Conservation (phyloP, 2,888 invertebrate genomes). For the Theretra japonica region DNA sequence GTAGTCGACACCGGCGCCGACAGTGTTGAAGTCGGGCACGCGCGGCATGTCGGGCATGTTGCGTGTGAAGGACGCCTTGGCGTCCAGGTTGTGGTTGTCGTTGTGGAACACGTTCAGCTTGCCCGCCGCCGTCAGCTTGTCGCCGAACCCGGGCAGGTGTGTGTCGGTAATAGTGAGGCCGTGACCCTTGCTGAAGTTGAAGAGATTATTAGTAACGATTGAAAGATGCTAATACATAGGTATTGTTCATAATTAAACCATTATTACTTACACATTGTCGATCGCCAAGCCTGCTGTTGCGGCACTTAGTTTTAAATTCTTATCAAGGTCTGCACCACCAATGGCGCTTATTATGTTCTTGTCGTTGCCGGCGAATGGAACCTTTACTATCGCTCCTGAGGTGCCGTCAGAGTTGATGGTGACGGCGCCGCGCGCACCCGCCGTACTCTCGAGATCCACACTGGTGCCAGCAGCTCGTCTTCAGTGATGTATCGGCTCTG, state of each 20-base stretch:
- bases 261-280: conserved; percentile 58
- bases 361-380: conserved; percentile 52
- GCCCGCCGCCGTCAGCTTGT: conserved; percentile 54
- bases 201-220: background rate
- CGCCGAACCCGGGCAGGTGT: conserved; percentile 53
- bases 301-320: conserved; percentile 39
- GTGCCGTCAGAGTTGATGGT: conserved; percentile 49
- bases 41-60: conserved; percentile 56
- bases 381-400: conserved; percentile 41
- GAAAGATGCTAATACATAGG: background rate
- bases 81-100: conserved; percentile 54
- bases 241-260: background rate
- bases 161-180: conserved; percentile 51
- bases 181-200: conserved; percentile 57
- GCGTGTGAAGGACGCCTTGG: conserved; percentile 61
- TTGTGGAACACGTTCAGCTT: conserved; percentile 54
- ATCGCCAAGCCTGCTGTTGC: conserved; percentile 55
- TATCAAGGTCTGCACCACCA: conserved; percentile 45
- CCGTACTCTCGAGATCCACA: conserved; percentile 30
- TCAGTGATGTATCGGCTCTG: conserved; percentile 4
- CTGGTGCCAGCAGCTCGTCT: background rate
- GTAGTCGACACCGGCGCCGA: conserved; percentile 62
- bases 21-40: conserved; percentile 62
- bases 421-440: conserved; percentile 45
- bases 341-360: conserved; percentile 54